These are phyloP conservation scores for Rhadina sibilatrix DNA, from an alignment of 2,113 vertebrate genomes.

Conservation along the genomic window DNA sequence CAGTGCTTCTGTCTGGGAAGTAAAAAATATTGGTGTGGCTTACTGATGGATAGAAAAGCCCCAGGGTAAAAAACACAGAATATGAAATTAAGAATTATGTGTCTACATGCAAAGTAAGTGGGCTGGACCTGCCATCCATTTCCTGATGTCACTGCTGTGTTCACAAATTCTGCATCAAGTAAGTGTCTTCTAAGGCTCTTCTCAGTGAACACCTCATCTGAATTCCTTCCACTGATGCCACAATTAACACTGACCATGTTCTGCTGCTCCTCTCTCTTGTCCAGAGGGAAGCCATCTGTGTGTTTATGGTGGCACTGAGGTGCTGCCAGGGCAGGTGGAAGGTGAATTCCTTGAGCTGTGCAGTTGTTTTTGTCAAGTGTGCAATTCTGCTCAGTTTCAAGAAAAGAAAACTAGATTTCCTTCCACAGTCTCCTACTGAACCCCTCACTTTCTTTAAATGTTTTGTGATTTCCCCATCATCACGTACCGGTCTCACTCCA, in stretches of 20 bases:
- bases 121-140: not conserved
- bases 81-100: not conserved
- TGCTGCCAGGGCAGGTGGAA: not conserved
- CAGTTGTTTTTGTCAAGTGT: not conserved
- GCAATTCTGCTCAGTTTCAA: not conserved
- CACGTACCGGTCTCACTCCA: not conserved
- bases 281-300: not conserved
- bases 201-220: not conserved
- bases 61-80: not conserved
- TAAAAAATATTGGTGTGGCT: not conserved
- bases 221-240: not conserved
- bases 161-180: not conserved
- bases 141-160: not conserved
- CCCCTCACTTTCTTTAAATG: not conserved
- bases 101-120: not conserved
- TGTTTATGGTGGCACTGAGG: not conserved
- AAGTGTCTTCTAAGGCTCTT: not conserved
- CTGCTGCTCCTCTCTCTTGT: not conserved
- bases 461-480: not conserved
- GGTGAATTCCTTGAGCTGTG: not conserved
- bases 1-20: slow-evolving; percentile 28
- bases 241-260: not conserved
- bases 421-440: not conserved
- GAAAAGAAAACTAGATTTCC: not conserved
- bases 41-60: not conserved